Conservation (phyloP, 2,888 invertebrate genomes). For the Dioctria linearis region DNA sequence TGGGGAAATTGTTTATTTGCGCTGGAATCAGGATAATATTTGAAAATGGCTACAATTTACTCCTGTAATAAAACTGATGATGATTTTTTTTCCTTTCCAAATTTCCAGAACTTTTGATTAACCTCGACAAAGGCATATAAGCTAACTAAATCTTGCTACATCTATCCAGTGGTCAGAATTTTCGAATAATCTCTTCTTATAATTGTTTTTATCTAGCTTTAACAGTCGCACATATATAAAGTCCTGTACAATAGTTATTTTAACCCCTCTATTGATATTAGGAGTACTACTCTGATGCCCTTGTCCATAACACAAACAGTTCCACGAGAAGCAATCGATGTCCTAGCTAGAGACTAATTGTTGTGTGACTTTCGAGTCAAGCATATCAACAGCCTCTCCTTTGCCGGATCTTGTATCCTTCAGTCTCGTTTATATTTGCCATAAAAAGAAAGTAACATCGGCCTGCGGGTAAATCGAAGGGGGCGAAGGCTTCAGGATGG, state of each 20-base stretch:
- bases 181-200: no score
- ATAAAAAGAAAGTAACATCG: constrained; percentile 45
- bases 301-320: no score
- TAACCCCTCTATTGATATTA: no score
- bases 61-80: neutral
- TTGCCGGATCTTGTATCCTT: constrained; percentile 19
- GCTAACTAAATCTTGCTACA: no score
- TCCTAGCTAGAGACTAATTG: constrained; percentile 54
- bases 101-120: no score
- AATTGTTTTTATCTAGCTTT: no score
- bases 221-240: no score
- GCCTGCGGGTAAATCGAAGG: constrained; percentile 2
- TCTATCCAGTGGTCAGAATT: no score
- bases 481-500: constrained; percentile 35
- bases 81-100: no score
- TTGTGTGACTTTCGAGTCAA: constrained; percentile 54
- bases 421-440: constrained; percentile 49
- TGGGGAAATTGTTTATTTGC: constrained; percentile 47
- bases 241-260: no score
- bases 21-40: constrained; percentile 7
- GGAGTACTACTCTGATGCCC: no score
- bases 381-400: constrained; percentile 55
- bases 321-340: constrained; percentile 53
- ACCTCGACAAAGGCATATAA: no score
- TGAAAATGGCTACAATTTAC: neutral